Percentiles rank a stretch among this genome's conserved stretches.
Conservation (phyloP, 2,797 vertebrate genomes). For the Mus minutoides region DNA sequence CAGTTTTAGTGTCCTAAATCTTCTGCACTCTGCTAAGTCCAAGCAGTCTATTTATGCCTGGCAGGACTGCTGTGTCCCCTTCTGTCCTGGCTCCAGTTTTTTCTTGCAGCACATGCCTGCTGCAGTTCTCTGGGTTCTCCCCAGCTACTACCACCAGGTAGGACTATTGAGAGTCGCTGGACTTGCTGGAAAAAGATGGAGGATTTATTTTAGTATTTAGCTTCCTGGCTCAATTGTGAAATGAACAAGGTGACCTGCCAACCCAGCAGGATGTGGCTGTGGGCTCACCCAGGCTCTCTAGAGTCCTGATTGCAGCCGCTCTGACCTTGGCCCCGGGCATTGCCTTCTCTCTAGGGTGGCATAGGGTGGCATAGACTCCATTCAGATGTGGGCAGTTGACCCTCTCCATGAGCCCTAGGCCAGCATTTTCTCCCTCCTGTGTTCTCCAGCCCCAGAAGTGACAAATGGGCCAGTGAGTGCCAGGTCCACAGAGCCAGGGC, state of each 20-base stretch:
- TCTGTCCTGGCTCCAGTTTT: not conserved
- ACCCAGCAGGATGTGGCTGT: constrained; percentile 73
- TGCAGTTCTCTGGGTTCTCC: constrained; percentile 48
- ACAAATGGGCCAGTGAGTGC: not conserved
- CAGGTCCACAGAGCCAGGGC: not conserved
- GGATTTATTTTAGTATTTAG: constrained; percentile 82
- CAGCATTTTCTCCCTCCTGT: not conserved
- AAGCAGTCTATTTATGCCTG: accelerated
- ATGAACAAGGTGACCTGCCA: constrained; percentile 84
- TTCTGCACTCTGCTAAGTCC: not conserved
- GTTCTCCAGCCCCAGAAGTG: not conserved
- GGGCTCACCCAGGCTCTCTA: constrained; percentile 62
- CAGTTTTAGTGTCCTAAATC: no score
- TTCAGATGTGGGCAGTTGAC: not conserved
- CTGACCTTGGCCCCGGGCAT: not conserved
- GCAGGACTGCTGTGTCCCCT: not conserved
- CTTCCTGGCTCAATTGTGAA: constrained; percentile 86
- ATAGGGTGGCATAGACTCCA: not conserved
- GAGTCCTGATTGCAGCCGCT: constrained; percentile 23
- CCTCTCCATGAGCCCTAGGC: not conserved
- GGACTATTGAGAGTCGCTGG: constrained; percentile 67
- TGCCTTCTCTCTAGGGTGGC: constrained; percentile 74
- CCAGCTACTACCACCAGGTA: no score
- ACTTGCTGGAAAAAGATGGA: constrained; percentile 74
- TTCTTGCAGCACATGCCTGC: not conserved